Evolutionary conservation across 2,888 invertebrate genomes (phyloP).

Genomic region (Melieria picta): DNA sequence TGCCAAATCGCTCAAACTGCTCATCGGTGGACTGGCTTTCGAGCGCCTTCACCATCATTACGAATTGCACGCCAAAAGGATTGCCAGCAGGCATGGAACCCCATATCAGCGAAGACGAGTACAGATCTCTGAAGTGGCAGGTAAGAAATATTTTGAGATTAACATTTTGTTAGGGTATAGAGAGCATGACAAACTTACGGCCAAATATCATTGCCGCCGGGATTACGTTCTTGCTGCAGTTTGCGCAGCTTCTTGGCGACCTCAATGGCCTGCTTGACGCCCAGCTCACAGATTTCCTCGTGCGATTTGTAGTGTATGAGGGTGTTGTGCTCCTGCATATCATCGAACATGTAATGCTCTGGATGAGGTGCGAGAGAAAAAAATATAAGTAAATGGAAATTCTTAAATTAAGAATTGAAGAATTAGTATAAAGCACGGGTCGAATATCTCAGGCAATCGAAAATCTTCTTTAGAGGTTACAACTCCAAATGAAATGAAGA

Average conservation of each 20-base stretch:
- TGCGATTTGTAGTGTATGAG: slow-evolving; percentile 50
- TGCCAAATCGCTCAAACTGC: slow-evolving; percentile 88
- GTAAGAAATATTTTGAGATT: neutral
- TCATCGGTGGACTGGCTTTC: slow-evolving; percentile 87
- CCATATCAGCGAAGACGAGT: slow-evolving; percentile 28
- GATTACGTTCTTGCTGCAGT: slow-evolving; percentile 74
- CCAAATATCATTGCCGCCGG: slow-evolving; percentile 59
- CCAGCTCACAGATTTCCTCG: slow-evolving; percentile 51
- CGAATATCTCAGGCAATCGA: no score
- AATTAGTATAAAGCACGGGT: neutral
- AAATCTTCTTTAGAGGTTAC: no score
- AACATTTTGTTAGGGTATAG: neutral
- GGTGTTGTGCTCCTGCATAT: slow-evolving; percentile 40
- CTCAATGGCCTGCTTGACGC: slow-evolving; percentile 51
- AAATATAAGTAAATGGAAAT: neutral
- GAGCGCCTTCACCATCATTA: slow-evolving; percentile 90
- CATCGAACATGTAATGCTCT: slow-evolving; percentile 43
- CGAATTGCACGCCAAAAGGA: slow-evolving; percentile 78
- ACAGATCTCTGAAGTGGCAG: slow-evolving; percentile 30
- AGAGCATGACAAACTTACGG: slow-evolving; percentile 50
- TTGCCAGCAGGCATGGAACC: slow-evolving; percentile 52
- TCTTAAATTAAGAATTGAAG: neutral
- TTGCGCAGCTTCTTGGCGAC: slow-evolving; percentile 76
- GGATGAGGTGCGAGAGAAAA: neutral
- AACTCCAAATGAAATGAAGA: no score